These are phyloP conservation scores for Drosophila lacteicornis DNA, from an alignment of 1,140 invertebrate species.

Conservation along the genomic window DNA sequence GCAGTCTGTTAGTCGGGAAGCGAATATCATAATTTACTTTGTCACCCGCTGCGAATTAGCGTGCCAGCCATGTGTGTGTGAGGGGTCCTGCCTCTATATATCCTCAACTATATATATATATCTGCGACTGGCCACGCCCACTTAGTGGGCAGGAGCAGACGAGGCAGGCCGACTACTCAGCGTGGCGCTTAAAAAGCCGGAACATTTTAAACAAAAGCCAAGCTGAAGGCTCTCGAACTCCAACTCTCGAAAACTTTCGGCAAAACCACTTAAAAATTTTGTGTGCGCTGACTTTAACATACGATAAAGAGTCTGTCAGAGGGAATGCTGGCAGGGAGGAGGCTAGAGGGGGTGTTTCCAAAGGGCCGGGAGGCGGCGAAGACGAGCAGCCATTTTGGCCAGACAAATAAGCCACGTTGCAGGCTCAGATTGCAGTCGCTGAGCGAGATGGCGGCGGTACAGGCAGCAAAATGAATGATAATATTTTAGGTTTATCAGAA, in stretches of 20 bases:
- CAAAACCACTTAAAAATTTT: slow-evolving; percentile 76
- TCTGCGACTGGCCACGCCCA: slow-evolving; percentile 34
- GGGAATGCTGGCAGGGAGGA: neutral
- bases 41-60: slow-evolving; percentile 83
- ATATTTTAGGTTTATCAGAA: neutral
- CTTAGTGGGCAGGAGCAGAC: slow-evolving; percentile 9
- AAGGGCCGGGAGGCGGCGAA: slow-evolving; percentile 12
- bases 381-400: slow-evolving; percentile 57
- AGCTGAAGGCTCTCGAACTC: slow-evolving; percentile 67
- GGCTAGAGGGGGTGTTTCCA: neutral
- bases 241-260: slow-evolving; percentile 63
- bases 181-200: slow-evolving; percentile 58
- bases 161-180: slow-evolving; percentile 40
- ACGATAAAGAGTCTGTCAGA: slow-evolving; percentile 62
- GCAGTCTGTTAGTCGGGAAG: slow-evolving; percentile 79
- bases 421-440: slow-evolving; percentile 75
- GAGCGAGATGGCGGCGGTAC: slow-evolving; percentile 41
- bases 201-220: slow-evolving; percentile 76
- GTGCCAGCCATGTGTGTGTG: slow-evolving; percentile 50
- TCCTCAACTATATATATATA: slow-evolving; percentile 4
- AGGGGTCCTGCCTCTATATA: slow-evolving; percentile 34
- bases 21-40: slow-evolving; percentile 84
- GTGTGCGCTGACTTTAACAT: slow-evolving; percentile 71
- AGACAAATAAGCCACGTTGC: slow-evolving; percentile 78
- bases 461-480: neutral